phyloP scores from a whole-genome alignment of 2,888 invertebrate genomes.

The Oligia latruncula region DNA sequence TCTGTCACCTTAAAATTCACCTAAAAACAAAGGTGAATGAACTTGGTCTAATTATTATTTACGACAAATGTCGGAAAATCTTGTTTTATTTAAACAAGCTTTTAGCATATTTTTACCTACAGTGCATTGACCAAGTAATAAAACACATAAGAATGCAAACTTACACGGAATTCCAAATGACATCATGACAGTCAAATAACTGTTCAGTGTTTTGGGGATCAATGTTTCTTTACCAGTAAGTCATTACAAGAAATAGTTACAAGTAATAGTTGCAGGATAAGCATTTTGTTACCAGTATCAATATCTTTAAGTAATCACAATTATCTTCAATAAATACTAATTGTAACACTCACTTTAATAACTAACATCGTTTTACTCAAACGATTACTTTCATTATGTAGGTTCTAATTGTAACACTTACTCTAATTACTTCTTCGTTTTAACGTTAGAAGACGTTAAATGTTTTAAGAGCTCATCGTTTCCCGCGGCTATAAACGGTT shows the following conservation, averaged over 20 bases:
- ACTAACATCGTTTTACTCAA: not conserved
- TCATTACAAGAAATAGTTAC: not conserved
- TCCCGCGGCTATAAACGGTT: constrained; percentile 25
- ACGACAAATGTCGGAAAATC: constrained; percentile 19
- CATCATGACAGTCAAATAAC: not conserved
- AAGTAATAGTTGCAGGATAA: not conserved
- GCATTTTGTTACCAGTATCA: not conserved
- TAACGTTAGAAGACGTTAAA: not conserved
- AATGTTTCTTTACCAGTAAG: not conserved
- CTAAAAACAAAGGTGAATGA: constrained; percentile 39
- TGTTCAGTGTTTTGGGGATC: not conserved
- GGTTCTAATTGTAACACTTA: not conserved
- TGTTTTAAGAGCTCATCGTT: constrained; percentile 20
- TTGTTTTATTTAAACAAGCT: constrained; percentile 25
- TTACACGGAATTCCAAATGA: not conserved
- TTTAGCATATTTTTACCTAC: constrained; percentile 8
- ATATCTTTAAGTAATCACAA: not conserved
- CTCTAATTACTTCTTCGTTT: constrained; percentile 3
- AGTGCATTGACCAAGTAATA: not conserved
- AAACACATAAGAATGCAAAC: not conserved
- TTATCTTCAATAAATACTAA: not conserved
- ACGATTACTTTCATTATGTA: not conserved
- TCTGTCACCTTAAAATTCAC: constrained; percentile 40
- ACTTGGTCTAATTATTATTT: constrained; percentile 37
- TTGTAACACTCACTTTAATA: not conserved